phyloP scores from a whole-genome alignment of 2,888 invertebrate genomes.

The Parochlus steinenii region DNA sequence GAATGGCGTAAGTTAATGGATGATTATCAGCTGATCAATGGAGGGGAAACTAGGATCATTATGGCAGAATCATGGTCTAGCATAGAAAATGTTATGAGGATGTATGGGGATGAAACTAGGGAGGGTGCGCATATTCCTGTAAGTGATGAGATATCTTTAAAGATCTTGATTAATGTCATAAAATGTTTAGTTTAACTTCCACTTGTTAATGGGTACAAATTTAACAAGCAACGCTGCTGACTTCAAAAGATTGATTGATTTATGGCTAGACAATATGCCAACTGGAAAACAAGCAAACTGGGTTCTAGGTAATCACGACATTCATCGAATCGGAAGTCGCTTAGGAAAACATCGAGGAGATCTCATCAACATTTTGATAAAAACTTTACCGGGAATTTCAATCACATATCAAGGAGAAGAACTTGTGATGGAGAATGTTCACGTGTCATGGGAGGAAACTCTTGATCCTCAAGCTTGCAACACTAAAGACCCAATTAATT shows the following conservation, averaged over 20 bases:
- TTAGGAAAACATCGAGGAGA: constrained; percentile 33
- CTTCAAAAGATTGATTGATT: constrained; percentile 33
- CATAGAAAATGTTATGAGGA: constrained; percentile 37
- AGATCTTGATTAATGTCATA: no score
- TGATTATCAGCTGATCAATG: constrained; percentile 24
- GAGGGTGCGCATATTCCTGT: constrained; percentile 42
- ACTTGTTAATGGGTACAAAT: constrained; percentile 36
- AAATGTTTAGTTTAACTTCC: constrained; percentile 52
- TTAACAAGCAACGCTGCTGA: constrained; percentile 32
- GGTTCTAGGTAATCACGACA: constrained; percentile 40
- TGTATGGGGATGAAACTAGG: constrained; percentile 36
- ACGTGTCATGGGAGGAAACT: constrained; percentile 41
- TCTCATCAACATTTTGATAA: constrained; percentile 36
- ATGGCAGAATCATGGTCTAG: constrained; percentile 45
- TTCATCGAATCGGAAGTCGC: constrained; percentile 29
- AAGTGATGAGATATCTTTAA: no score
- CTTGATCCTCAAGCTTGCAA: constrained; percentile 41
- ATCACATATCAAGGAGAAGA: constrained; percentile 58
- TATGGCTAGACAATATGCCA: constrained; percentile 44
- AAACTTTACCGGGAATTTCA: constrained; percentile 40
- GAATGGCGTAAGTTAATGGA: constrained; percentile 39
- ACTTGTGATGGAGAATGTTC: constrained; percentile 50
- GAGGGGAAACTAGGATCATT: constrained; percentile 33
- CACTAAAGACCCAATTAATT: constrained; percentile 31
- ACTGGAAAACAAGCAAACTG: constrained; percentile 41